Evolutionary conservation across 2,888 invertebrate genomes (phyloP).

Genomic region (Oxyscelio sp.): DNA sequence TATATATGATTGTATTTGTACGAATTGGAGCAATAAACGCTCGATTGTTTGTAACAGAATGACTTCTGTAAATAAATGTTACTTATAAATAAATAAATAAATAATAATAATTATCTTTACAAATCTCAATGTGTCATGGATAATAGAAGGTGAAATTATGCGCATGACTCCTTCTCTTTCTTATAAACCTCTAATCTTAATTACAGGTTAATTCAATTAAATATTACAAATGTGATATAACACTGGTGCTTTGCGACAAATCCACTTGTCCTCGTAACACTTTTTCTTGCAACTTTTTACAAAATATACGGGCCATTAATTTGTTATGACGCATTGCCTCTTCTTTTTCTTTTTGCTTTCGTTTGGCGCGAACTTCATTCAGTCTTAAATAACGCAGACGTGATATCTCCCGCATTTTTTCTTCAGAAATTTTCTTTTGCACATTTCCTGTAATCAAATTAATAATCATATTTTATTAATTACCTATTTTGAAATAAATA

Average conservation of each 20-base stretch:
- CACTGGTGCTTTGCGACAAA: constrained; percentile 91
- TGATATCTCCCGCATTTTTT: constrained; percentile 91
- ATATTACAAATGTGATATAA: constrained; percentile 89
- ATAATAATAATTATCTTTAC: constrained; percentile 6
- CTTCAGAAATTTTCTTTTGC: constrained; percentile 89
- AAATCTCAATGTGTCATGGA: background rate
- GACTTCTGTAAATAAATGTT: no score
- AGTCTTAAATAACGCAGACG: constrained; percentile 91
- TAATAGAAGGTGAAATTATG: background rate
- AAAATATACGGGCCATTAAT: constrained; percentile 93
- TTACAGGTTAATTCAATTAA: background rate
- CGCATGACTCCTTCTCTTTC: background rate
- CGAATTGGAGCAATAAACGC: no score
- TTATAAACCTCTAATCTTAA: background rate
- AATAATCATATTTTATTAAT: no score
- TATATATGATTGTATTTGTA: no score
- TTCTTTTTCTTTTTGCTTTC: constrained; percentile 89
- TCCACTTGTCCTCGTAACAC: constrained; percentile 91
- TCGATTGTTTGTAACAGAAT: no score
- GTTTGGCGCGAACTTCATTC: constrained; percentile 92
- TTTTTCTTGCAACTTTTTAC: constrained; percentile 92
- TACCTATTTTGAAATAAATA: no score
- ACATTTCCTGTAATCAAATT: constrained; percentile 78
- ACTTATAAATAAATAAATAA: no score
- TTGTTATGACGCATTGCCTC: constrained; percentile 91